These are phyloP conservation scores for western clawed frog (Xenopus tropicalis) DNA, from an alignment of 2,113 vertebrate species.

Conservation along the genomic window DNA sequence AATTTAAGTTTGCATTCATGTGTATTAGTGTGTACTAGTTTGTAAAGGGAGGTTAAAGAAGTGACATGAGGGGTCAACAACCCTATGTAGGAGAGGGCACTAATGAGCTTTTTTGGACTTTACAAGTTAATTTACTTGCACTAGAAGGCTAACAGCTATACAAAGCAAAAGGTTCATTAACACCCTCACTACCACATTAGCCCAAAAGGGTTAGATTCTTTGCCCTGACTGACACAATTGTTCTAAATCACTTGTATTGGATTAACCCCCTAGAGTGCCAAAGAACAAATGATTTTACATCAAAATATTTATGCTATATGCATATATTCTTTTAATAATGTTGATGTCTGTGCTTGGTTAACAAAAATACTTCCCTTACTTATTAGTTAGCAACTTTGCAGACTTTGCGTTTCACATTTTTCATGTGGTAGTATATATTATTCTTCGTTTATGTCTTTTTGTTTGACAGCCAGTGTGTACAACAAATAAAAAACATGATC, in stretches of 20 bases:
- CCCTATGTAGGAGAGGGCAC: neutral
- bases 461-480: too few species aligned
- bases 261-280: neutral
- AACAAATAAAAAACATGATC: too few species aligned
- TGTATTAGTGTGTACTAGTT: neutral
- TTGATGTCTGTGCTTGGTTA: too few species aligned
- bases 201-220: neutral
- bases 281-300: neutral
- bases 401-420: too few species aligned
- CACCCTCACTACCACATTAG: neutral
- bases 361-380: too few species aligned
- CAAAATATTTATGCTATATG: neutral
- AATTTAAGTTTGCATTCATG: neutral
- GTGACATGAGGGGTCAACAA: constrained; percentile 1
- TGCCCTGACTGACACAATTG: neutral
- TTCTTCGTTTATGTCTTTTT: too few species aligned
- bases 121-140: neutral
- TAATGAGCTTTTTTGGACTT: neutral
- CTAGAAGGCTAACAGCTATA: neutral
- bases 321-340: too few species aligned
- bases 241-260: neutral
- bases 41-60: neutral
- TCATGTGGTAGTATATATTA: too few species aligned
- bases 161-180: neutral
- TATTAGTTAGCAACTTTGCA: too few species aligned